Conservation (phyloP, 2,113 vertebrate genomes). For the Pterocles orientalis region DNA sequence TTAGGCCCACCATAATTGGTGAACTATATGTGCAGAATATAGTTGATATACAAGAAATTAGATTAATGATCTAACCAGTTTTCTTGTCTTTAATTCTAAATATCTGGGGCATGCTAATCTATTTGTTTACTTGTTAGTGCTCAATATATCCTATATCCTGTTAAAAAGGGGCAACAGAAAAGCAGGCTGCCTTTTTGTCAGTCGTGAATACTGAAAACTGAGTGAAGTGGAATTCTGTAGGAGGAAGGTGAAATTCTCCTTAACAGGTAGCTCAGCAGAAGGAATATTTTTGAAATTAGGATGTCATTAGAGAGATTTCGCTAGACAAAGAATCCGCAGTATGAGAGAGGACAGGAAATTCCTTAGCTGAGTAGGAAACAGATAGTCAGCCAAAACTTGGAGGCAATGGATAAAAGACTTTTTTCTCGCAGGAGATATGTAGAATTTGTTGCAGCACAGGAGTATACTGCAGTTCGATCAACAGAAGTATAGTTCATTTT, state of each 20-base stretch:
- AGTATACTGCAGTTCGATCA: not conserved
- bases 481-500: fast-evolving
- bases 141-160: not conserved
- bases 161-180: not conserved
- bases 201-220: not conserved
- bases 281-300: not conserved
- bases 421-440: not conserved
- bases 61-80: not conserved
- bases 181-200: not conserved
- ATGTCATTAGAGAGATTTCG: not conserved
- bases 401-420: not conserved
- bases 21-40: not conserved
- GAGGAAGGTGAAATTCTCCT: not conserved
- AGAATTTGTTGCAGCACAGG: not conserved
- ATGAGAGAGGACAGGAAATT: not conserved
- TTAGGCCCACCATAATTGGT: not conserved
- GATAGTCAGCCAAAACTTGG: not conserved
- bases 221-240: not conserved
- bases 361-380: not conserved
- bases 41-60: not conserved
- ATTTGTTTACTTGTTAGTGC: not conserved
- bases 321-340: not conserved
- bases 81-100: not conserved
- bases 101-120: not conserved
- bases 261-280: not conserved